Evolutionary conservation across 2,888 invertebrate species (phyloP), one percentile per base, ranked within the genome.

Genomic region (Beris morrisii): DNA sequence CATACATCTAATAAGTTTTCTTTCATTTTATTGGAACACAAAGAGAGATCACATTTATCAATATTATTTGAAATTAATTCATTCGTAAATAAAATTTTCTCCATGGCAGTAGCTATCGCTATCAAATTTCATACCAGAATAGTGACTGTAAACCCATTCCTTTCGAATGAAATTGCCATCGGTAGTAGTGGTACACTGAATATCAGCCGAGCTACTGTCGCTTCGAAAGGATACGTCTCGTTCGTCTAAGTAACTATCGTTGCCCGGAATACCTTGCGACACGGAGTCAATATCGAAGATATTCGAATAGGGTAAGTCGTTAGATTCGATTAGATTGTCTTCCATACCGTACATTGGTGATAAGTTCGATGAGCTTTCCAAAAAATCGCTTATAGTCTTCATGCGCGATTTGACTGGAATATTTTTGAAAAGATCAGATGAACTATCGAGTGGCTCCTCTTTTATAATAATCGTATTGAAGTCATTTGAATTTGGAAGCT

Each of bases 91-190:
- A 28, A 57, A 57, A 57, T 44, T 57, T 22, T 15, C 57, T 12
- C 22, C 45, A 4, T 15, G 57, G 44, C 43, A 57, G 45, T 28
- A 28, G 15, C 15, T 57, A n/a, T 45, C 45, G 57, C 31, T 22
- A 7, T 55, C 57, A n/a, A 44, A 15, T 44, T 44, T 44, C n/a
- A n/a, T 78, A 57, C 78, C 78, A 69, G 76, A 75, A 69, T 79
- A 80, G 66, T 74, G 77, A 44, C 76, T 74, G 63, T 79, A 79
- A 38, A 75, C 78, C 80, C 80, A 79, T 72, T 80, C 80, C 73
- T 80, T 79, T 28, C 79, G 79, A 28, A 79, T 79, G 68, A 78
- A 79, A 67, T 80, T 80, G 7, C 77, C 79, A 67, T 79, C 79
- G 55, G 76, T 79, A 13, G 78, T 78, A 28, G 75, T 32, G 11